Percentiles rank a stretch among this genome's conserved stretches.
phyloP scores from a whole-genome alignment of 2,797 vertebrate species.

The Paedocypris micromegethes region DNA sequence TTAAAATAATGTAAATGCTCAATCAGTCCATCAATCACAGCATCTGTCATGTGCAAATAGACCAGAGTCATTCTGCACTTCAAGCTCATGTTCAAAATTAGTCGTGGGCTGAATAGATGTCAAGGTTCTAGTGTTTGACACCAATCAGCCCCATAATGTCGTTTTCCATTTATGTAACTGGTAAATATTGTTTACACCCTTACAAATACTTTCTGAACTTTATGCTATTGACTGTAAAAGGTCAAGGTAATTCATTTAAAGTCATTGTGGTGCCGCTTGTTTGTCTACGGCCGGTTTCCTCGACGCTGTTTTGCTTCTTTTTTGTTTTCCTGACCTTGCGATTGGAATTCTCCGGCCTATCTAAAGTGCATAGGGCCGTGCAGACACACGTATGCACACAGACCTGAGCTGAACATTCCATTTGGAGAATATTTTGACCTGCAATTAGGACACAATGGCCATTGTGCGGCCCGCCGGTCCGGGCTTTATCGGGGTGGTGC shows the following conservation, averaged over 20 bases:
- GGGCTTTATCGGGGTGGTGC: constrained; percentile 67
- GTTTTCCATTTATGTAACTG: constrained; percentile 27
- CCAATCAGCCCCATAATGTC: background rate
- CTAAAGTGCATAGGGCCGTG: constrained; percentile 36
- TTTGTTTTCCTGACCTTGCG: constrained; percentile 46
- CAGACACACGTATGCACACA: constrained; percentile 30
- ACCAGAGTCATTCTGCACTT: constrained; percentile 25
- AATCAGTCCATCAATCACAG: too few relatives aligned
- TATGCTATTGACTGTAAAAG: constrained; percentile 29
- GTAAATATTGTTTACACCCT: constrained; percentile 26
- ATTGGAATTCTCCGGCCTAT: constrained; percentile 56
- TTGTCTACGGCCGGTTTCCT: constrained; percentile 39
- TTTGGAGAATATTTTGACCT: constrained; percentile 59
- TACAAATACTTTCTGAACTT: constrained; percentile 26
- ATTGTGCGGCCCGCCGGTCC: constrained; percentile 61
- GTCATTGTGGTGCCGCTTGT: constrained; percentile 31
- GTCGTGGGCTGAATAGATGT: constrained; percentile 5
- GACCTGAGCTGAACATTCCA: constrained; percentile 61
- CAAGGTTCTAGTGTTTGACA: constrained; percentile 6
- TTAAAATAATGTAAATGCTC: too few relatives aligned
- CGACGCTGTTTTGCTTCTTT: constrained; percentile 9
- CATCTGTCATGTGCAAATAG: constrained; percentile 24
- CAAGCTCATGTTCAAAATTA: constrained; percentile 48
- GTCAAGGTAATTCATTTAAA: constrained; percentile 40
- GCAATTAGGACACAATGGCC: constrained; percentile 73